Evolutionary conservation across 2,797 vertebrate genomes (phyloP).

Genomic region (Pseudotriccus pelzelni): DNA sequence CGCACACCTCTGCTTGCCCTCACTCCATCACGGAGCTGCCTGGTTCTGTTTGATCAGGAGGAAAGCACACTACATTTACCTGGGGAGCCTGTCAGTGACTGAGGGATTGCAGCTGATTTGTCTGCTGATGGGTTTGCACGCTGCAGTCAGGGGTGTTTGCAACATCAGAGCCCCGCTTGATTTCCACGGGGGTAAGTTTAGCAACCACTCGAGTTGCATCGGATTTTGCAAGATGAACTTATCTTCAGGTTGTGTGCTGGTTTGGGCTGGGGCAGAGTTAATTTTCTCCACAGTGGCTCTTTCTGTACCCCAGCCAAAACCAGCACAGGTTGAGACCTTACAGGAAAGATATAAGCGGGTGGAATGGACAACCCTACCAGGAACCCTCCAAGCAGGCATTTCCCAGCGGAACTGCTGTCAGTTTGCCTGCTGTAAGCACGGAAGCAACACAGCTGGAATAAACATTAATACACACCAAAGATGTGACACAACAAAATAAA

Average conservation of each 20-base stretch:
- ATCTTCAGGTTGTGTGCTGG: background rate
- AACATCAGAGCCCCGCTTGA: background rate
- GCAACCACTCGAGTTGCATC: background rate
- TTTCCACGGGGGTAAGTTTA: background rate
- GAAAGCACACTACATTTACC: background rate
- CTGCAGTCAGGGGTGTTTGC: accelerated
- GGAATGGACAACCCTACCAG: background rate
- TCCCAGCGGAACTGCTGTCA: conserved; percentile 25
- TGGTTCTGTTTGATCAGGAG: accelerated
- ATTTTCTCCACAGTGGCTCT: background rate
- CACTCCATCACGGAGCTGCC: background rate
- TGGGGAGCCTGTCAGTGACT: background rate
- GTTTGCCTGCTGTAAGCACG: background rate
- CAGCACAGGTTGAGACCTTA: background rate
- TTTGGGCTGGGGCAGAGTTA: background rate
- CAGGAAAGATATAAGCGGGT: background rate
- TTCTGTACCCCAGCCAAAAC: background rate
- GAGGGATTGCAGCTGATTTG: background rate
- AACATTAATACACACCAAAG: background rate
- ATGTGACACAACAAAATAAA: background rate
- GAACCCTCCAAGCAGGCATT: background rate
- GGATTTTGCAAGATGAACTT: conserved; percentile 2
- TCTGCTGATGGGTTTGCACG: background rate
- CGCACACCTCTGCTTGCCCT: background rate
- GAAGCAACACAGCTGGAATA: background rate